phyloP scores from a whole-genome alignment of 1,140 invertebrate species.

The Cydia strobilella region DNA sequence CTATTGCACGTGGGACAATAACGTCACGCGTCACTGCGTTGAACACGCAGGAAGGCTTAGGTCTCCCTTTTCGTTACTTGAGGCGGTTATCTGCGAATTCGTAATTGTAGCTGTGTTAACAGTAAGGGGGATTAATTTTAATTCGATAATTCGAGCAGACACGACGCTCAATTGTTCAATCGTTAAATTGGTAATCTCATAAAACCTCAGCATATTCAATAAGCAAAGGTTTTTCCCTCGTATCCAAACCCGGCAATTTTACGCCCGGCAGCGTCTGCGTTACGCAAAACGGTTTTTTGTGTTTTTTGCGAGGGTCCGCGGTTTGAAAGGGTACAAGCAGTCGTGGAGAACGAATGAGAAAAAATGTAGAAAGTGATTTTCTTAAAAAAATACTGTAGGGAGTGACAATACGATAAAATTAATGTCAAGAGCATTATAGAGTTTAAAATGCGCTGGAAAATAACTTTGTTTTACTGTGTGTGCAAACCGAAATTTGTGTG shows the following conservation, averaged over 20 bases:
- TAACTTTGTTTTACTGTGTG: no score
- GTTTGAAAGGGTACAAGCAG: constrained; percentile 12
- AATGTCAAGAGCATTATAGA: no score
- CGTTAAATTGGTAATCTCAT: neutral
- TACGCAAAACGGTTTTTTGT: constrained; percentile 17
- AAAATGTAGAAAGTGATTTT: constrained; percentile 13
- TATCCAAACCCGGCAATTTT: neutral
- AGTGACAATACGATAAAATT: neutral
- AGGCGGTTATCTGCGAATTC: no score
- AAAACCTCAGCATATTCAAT: neutral
- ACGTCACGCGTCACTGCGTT: no score
- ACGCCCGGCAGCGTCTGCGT: constrained; percentile 2
- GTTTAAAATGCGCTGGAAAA: no score
- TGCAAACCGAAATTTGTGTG: no score
- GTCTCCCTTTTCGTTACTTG: no score
- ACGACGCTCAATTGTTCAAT: neutral
- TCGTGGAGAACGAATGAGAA: constrained; percentile 25
- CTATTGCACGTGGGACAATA: no score
- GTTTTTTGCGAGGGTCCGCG: neutral
- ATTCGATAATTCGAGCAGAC: neutral
- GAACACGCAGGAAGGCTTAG: no score
- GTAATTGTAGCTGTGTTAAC: no score
- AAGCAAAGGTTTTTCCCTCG: neutral
- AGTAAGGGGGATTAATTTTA: no score
- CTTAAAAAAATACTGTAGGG: neutral